Percentiles rank a stretch among this genome's conserved stretches.
These are phyloP conservation scores for Zingel zingel DNA, from an alignment of 2,113 vertebrate species.

Conservation along the genomic window DNA sequence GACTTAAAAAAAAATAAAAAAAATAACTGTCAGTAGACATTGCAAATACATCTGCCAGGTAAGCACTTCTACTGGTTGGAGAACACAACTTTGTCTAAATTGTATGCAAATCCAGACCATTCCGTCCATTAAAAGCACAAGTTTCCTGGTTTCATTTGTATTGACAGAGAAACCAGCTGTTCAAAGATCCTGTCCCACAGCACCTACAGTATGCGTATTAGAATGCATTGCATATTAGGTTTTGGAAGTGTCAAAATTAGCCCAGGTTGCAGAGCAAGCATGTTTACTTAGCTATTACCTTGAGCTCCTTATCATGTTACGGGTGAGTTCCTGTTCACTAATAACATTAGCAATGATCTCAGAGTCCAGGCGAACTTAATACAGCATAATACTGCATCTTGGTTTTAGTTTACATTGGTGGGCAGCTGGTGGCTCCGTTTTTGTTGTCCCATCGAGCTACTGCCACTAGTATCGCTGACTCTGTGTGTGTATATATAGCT, in stretches of 20 bases:
- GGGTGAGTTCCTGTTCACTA: slow-evolving; percentile 2
- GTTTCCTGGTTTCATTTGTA: background rate
- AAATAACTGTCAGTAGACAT: background rate
- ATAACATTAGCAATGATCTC: background rate
- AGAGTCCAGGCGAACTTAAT: background rate
- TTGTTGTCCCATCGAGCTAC: background rate
- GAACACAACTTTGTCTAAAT: background rate
- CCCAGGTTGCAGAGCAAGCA: background rate
- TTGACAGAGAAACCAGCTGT: slow-evolving; percentile 2
- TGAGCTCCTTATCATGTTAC: background rate
- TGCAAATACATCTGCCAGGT: background rate
- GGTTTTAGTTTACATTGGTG: slow-evolving; percentile 11
- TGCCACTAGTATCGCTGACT: background rate
- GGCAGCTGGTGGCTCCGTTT: background rate
- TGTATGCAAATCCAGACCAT: background rate
- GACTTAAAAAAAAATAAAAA: background rate
- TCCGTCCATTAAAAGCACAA: background rate
- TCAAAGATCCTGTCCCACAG: background rate
- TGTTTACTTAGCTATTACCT: slow-evolving; percentile 11
- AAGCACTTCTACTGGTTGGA: background rate
- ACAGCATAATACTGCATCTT: background rate
- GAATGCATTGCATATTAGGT: background rate
- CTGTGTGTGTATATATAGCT: background rate
- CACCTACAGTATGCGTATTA: background rate
- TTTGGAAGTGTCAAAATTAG: background rate